Conservation (phyloP, 92 coral and sea anemone species). For the Bergia puertoricense region DNA sequence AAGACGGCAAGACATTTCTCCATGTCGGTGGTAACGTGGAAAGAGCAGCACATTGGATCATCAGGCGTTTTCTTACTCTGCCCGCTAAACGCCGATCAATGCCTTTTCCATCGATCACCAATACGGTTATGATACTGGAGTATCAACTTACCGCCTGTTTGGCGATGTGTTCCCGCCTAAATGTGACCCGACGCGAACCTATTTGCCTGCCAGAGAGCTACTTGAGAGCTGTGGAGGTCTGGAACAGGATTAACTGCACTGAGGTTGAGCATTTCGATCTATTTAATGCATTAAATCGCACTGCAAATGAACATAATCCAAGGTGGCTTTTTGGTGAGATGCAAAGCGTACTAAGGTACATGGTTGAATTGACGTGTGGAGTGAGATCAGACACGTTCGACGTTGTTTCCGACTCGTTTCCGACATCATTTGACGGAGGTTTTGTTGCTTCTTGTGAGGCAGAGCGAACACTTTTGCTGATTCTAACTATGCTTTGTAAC, state of each 20-base stretch:
- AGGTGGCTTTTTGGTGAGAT: slow-evolving; percentile 17
- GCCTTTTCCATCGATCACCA: slow-evolving; percentile 64
- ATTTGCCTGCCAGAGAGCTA: slow-evolving; percentile 69
- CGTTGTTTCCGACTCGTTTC: slow-evolving; percentile 51
- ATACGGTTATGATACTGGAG: slow-evolving; percentile 66
- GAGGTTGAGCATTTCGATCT: slow-evolving; percentile 17
- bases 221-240: slow-evolving; percentile 54
- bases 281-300: slow-evolving; percentile 47
- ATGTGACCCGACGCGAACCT: background rate
- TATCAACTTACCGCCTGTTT: slow-evolving; percentile 64
- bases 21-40: slow-evolving; percentile 57
- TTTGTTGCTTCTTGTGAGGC: slow-evolving; percentile 65
- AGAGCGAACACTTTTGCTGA: slow-evolving; percentile 73
- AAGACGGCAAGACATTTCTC: slow-evolving; percentile 56
- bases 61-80: slow-evolving; percentile 61
- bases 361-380: slow-evolving; percentile 59
- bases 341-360: slow-evolving; percentile 31
- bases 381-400: slow-evolving; percentile 13
- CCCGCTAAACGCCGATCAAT: slow-evolving; percentile 55
- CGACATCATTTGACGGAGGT: background rate
- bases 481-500: slow-evolving; percentile 83
- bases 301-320: background rate
- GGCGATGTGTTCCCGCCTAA: slow-evolving; percentile 52
- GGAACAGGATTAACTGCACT: slow-evolving; percentile 38
- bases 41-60: slow-evolving; percentile 52